Base-by-base conservation (phyloP, 2,888 invertebrate genomes). In the Onthophagus sagittarius region DNA sequence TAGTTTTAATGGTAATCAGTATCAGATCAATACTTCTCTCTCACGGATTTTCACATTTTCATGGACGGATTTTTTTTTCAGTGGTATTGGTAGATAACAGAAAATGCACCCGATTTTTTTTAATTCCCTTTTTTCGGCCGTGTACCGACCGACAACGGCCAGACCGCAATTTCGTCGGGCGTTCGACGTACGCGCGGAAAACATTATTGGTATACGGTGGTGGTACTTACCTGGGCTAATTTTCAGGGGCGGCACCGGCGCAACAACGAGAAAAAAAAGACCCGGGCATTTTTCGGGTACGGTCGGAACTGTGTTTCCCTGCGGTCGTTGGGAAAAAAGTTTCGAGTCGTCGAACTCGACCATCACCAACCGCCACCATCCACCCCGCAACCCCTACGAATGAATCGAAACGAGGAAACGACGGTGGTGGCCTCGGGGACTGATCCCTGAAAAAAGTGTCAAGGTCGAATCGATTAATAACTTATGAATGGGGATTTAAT, bases 401-500 rank as follows among this genome's bases (percentile, higher is more conserved):
- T 74, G 73, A 74, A 32, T 31, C 71, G 53, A 39, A 63, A 70
- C 72, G 76, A 74, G 72, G 74, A 74, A 74, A 75, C 76, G 75
- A 77, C 78, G 77, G 70, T 73, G 75, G 64, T 73, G 75, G 64
- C 69, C 72, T 53, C 39, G 39, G 39, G 7, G 69, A 64, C 76
- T 75, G 69, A 72, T 77, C 76, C 69, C 69, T 78, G 82, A 82
- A 84, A 84, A 23, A 84, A 84, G 83, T 84, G 84, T 84, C 84
- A 84, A 84, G 84, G 84, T 84, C 84, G 80, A 80, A 81, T 82
- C 84, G 83, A 83, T 84, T 84, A 83, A 84, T 84, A 84, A 83
- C 81, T 83, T 81, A 83, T 83, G 83, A 84, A 84, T 84, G 83
- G 80, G 80, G 79, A 53, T 53, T 2, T 53, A 9, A 53, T 53